phyloP scores from a whole-genome alignment of 1,140 invertebrate species.

The Leptopilina boulardi region DNA sequence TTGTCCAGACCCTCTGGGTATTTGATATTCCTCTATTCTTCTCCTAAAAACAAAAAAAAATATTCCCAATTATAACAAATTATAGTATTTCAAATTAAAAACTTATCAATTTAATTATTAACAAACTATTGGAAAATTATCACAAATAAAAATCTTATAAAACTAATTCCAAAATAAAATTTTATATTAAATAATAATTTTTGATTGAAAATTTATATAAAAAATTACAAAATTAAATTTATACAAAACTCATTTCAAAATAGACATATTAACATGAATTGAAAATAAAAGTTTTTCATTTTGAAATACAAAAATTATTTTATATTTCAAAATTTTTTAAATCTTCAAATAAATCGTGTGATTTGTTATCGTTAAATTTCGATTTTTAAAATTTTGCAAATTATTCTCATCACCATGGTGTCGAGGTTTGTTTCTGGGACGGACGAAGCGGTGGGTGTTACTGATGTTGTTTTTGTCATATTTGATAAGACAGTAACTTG shows the following conservation, averaged over 20 bases:
- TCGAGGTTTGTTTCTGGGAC: conserved; percentile 48
- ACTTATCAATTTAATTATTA: conserved; percentile 6
- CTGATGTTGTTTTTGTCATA: conserved; percentile 46
- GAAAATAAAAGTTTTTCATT: too few relatives aligned
- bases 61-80: conserved; percentile 37
- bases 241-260: too few relatives aligned
- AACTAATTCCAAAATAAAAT: neutral
- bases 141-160: conserved; percentile 34
- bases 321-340: neutral
- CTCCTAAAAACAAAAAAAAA: conserved; percentile 44
- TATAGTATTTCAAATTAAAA: neutral
- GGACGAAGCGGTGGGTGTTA: conserved; percentile 31
- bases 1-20: conserved; percentile 80
- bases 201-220: too few relatives aligned
- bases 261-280: too few relatives aligned
- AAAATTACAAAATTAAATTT: too few relatives aligned
- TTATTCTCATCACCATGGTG: conserved; percentile 38
- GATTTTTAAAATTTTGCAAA: neutral
- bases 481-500: conserved; percentile 52
- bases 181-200: too few relatives aligned
- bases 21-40: conserved; percentile 68
- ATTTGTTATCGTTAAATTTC: neutral
- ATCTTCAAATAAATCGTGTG: neutral
- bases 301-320: too few relatives aligned
- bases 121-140: conserved; percentile 36